Evolutionary conservation across 2,888 invertebrate genomes (phyloP), one percentile per base, ranked within the genome.

Genomic region (Pantelozetes paolii): DNA sequence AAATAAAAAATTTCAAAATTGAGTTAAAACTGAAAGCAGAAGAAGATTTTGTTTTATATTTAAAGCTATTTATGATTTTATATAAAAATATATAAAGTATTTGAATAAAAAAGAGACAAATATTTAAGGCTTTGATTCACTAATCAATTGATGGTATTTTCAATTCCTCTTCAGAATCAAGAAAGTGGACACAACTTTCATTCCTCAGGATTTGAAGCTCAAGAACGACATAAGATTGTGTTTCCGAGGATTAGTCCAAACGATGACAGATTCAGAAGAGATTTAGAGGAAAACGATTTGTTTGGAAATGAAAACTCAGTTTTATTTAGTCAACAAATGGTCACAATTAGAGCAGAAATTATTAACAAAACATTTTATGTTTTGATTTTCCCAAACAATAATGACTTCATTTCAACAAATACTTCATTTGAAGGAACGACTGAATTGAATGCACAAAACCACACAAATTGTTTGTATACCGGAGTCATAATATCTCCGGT

Each of bases 281-380:
- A 36, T 40, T 64, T 30, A 32, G 20, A 9, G 11, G 20, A n/a
- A 18, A 54, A 23, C 2, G 54, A 23, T 54, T 54, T 3, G 18
- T 30, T 20, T 40, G 59, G 30, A 30, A 5, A 30, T 15, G 28
- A 45, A 45, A 15, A 28, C 26, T 64, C 64, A 20, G 18, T n/a
- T 64, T 40, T n/a, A 23, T 64, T n/a, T 1, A 64, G n/a, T 32
- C 36, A 64, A 36, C 30, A 40, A 13, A 64, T 64, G 11, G 20
- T 64, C 28, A 64, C 64, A 64, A 64, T 64, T 30, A 64, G 64
- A 64, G 64, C 64, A 20, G 64, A 64, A 64, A 40, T 36, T n/a
- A 3, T 36, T 15, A 74, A 71, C 28, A 32, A 20, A 54, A 71
- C 74, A 0, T 71, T 64, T 28, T 74, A 74, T 50, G 59, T 74